phyloP scores from a whole-genome alignment of 1,140 invertebrate genomes.

The Drosophila ambigua region DNA sequence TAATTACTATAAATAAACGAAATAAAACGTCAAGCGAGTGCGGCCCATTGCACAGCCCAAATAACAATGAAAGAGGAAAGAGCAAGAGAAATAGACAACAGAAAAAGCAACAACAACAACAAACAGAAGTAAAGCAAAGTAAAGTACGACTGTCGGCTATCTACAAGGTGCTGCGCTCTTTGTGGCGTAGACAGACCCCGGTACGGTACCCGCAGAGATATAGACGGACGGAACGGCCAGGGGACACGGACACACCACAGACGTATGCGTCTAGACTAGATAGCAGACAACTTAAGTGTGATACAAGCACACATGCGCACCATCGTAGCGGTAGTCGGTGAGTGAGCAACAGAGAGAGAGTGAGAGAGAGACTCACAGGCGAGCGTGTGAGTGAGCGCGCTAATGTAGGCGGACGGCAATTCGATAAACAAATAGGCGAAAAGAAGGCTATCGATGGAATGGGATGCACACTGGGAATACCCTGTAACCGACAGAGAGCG shows the following conservation, averaged over 20 bases:
- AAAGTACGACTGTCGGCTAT: slow-evolving; percentile 25
- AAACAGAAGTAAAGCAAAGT: slow-evolving; percentile 22
- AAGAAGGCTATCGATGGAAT: slow-evolving; percentile 26
- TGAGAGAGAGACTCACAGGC: slow-evolving; percentile 4
- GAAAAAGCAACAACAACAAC: slow-evolving; percentile 1
- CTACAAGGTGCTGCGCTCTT: slow-evolving; percentile 36
- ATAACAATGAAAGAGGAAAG: slow-evolving; percentile 38
- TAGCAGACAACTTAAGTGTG: slow-evolving; percentile 81
- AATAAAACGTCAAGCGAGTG: slow-evolving; percentile 21
- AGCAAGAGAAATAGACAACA: slow-evolving; percentile 16
- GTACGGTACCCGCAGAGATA: slow-evolving; percentile 6
- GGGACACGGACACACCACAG: slow-evolving; percentile 17
- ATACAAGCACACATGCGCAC: slow-evolving; percentile 76
- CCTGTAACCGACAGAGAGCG: neutral
- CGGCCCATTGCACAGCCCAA: slow-evolving; percentile 31
- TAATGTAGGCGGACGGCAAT: slow-evolving; percentile 47
- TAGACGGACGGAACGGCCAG: slow-evolving; percentile 6
- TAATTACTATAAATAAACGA: slow-evolving; percentile 49
- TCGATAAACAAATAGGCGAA: slow-evolving; percentile 52
- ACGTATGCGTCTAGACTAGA: slow-evolving; percentile 75
- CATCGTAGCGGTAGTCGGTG: slow-evolving; percentile 29
- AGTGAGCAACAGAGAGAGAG: neutral
- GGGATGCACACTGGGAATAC: slow-evolving; percentile 19
- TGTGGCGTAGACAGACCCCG: slow-evolving; percentile 36
- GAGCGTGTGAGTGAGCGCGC: slow-evolving; percentile 25